phyloP scores from a whole-genome alignment of 2,888 invertebrate species.

The Scaptomyza reducta region DNA sequence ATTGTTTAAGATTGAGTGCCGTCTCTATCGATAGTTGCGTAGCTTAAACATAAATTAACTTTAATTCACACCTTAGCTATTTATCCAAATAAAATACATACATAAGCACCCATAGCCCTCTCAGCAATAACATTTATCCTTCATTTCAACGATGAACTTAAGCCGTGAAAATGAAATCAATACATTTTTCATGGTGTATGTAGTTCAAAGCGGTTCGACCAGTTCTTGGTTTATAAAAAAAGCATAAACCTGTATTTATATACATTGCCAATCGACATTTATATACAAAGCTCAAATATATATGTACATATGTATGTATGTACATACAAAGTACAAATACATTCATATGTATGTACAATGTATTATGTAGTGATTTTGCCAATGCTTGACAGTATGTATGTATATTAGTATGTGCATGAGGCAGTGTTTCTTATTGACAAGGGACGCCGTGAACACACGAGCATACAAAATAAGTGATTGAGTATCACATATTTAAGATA shows the following conservation, averaged over 20 bases:
- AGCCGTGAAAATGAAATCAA: constrained; percentile 39
- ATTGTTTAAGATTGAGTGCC: background rate
- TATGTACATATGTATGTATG: background rate
- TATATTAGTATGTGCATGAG: constrained; percentile 8
- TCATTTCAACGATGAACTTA: constrained; percentile 18
- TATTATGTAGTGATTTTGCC: constrained; percentile 3
- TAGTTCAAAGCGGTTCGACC: constrained; percentile 49
- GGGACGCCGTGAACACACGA: constrained; percentile 5
- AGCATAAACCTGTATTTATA: constrained; percentile 55
- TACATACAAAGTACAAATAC: too few species aligned
- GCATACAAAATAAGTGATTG: constrained; percentile 13
- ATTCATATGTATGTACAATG: background rate
- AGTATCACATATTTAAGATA: constrained; percentile 40
- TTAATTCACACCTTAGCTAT: background rate
- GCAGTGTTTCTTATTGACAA: constrained; percentile 25
- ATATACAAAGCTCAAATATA: too few species aligned
- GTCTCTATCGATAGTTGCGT: background rate
- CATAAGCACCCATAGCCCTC: too few species aligned
- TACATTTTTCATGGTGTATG: constrained; percentile 35
- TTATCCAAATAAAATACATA: too few species aligned
- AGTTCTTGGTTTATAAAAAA: constrained; percentile 43
- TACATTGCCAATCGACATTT: too few species aligned
- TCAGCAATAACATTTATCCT: background rate
- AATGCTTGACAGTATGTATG: background rate
- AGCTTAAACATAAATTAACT: background rate